Conservation (phyloP, 1,140 invertebrate species). For the Bilobella aurantiaca region DNA sequence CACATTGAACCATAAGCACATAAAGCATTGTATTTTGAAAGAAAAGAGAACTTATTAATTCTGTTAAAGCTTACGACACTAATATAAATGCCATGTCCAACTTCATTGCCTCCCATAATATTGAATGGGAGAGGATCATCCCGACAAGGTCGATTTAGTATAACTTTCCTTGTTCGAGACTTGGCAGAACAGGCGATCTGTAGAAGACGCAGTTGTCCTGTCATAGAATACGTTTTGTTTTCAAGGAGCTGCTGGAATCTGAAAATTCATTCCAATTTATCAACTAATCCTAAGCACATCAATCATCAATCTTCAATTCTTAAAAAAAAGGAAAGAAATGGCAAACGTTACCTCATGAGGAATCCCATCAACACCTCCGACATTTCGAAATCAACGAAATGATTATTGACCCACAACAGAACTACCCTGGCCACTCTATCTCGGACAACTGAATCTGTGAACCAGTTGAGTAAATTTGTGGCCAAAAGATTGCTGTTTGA, state of each 20-base stretch:
- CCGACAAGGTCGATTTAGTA: conserved; percentile 75
- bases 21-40: not conserved
- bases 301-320: not conserved
- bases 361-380: conserved; percentile 94
- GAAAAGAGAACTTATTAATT: not conserved
- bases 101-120: conserved; percentile 85
- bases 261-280: too few species aligned
- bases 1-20: conserved; percentile 6
- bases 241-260: conserved; percentile 79
- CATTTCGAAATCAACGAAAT: conserved; percentile 98
- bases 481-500: conserved; percentile 3
- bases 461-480: conserved; percentile 37
- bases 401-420: conserved; percentile 93
- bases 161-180: conserved; percentile 79
- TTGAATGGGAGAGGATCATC: conserved; percentile 88
- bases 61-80: conserved; percentile 59
- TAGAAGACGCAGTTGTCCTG: conserved; percentile 56
- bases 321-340: not conserved
- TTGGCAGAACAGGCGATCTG: conserved; percentile 96
- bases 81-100: conserved; percentile 86
- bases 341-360: conserved; percentile 41
- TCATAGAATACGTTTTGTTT: conserved; percentile 50
- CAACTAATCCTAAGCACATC: not conserved
- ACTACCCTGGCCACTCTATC: conserved; percentile 90
- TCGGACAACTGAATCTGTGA: conserved; percentile 62